Evolutionary conservation across 37 sponge, comb jelly and placozoan genomes (phyloP).

Genomic region (Eunapius fragilis): DNA sequence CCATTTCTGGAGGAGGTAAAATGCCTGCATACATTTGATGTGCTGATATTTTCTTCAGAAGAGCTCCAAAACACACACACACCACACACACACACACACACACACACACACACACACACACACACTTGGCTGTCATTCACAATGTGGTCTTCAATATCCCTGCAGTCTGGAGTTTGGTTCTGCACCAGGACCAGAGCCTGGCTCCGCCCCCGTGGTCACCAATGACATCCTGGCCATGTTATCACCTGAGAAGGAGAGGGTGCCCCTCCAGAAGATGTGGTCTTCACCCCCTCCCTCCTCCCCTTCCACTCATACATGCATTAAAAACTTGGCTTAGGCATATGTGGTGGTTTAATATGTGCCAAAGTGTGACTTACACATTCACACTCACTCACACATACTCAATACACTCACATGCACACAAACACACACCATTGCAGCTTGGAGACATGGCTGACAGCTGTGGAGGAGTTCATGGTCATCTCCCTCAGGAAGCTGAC

Average conservation of each 20-base stretch:
- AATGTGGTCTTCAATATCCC: background rate
- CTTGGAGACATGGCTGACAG: constrained; percentile 93
- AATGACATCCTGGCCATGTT: constrained; percentile 97
- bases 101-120: too few relatives aligned
- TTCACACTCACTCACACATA: too few relatives aligned
- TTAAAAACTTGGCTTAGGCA: too few relatives aligned
- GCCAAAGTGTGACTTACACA: too few relatives aligned
- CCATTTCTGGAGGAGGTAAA: background rate
- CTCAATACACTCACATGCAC: too few relatives aligned
- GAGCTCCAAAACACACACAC: constrained; percentile 53
- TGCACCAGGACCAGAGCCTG: constrained; percentile 56
- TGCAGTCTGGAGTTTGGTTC: constrained; percentile 91
- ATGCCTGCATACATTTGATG: too few relatives aligned
- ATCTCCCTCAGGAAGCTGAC: constrained; percentile 84
- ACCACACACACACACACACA: too few relatives aligned
- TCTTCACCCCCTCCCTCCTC: too few relatives aligned
- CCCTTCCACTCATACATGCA: too few relatives aligned
- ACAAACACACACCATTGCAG: constrained; percentile 19
- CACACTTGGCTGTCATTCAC: too few relatives aligned
- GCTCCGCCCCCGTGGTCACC: constrained; percentile 68
- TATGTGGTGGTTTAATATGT: too few relatives aligned
- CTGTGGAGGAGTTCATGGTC: constrained; percentile 96
- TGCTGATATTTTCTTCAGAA: background rate
- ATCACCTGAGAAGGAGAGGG: constrained; percentile 90
- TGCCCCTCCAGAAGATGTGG: constrained; percentile 76